Conservation (phyloP, 2,113 vertebrate genomes). For the Siphamia tubifer region DNA sequence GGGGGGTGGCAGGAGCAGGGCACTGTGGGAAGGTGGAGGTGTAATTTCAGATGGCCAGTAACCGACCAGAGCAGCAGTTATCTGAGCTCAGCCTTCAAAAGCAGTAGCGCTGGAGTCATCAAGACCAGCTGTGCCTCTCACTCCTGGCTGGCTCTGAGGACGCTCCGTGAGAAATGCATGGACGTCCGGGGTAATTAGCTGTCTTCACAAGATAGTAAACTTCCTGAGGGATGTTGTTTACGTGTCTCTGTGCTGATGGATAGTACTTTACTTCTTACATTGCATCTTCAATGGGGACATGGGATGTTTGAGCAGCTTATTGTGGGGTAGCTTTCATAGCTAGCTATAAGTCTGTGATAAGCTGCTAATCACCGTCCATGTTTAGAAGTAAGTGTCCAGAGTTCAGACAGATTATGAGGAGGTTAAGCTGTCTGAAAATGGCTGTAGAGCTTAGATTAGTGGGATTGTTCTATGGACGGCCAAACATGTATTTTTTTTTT, state of each 20-base stretch:
- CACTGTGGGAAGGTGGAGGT: slow-evolving; percentile 58
- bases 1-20: slow-evolving; percentile 9
- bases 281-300: slow-evolving; percentile 3
- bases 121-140: slow-evolving; percentile 67
- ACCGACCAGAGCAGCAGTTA: slow-evolving; percentile 60
- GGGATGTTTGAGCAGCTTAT: slow-evolving; percentile 40
- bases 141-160: slow-evolving; percentile 33
- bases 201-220: slow-evolving; percentile 18
- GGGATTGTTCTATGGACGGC: slow-evolving; percentile 17
- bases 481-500: not conserved
- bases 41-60: slow-evolving; percentile 71
- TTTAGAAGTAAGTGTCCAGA: slow-evolving; percentile 47
- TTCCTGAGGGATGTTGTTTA: not conserved
- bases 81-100: slow-evolving; percentile 62
- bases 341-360: slow-evolving; percentile 27
- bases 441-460: slow-evolving; percentile 39
- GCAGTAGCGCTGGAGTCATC: slow-evolving; percentile 45
- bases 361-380: slow-evolving; percentile 42
- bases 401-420: slow-evolving; percentile 51
- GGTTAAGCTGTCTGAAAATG: slow-evolving; percentile 59
- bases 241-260: not conserved
- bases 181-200: slow-evolving; percentile 17
- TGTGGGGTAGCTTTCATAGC: slow-evolving; percentile 28
- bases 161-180: slow-evolving; percentile 28
- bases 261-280: not conserved